Conservation (phyloP, 1,140 invertebrate species). For the Pseudomyrmex gracilis region DNA sequence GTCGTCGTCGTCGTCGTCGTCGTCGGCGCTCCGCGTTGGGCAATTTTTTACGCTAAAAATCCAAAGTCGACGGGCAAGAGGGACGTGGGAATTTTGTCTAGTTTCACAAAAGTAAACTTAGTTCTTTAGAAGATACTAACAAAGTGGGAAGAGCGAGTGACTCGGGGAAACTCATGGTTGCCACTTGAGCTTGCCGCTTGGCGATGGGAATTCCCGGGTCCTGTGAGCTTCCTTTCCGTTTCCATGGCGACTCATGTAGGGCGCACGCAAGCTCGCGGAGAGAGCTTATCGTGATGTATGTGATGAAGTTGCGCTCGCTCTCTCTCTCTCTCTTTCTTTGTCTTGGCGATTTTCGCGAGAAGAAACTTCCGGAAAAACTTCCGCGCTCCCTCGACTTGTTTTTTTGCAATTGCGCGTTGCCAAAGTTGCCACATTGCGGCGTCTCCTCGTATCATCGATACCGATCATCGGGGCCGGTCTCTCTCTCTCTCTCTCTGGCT, state of each 20-base stretch:
- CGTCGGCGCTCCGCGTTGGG: no score
- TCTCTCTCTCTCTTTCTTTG: conserved; percentile 6
- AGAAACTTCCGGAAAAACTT: conserved; percentile 48
- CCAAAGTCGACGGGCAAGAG: no score
- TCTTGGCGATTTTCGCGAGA: conserved; percentile 4
- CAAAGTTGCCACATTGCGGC: conserved; percentile 1
- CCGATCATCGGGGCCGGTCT: no score
- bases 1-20: no score
- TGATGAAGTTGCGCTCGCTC: conserved; percentile 16
- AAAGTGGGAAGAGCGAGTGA: no score
- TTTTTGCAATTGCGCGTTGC: conserved; percentile 5
- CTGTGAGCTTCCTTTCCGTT: conserved; percentile 68
- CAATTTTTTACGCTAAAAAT: no score
- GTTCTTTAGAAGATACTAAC: no score
- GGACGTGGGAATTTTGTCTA: no score
- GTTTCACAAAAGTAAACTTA: no score
- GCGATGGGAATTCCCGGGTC: conserved; percentile 46
- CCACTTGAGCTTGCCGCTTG: no score
- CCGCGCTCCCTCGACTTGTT: conserved; percentile 10
- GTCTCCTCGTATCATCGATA: neutral
- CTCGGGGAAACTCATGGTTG: no score
- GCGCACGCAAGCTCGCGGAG: conserved; percentile 59
- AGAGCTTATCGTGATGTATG: conserved; percentile 60
- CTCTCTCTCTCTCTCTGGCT: neutral
- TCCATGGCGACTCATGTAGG: conserved; percentile 72